These are phyloP conservation scores for Melanogrammus aeglefinus DNA, from an alignment of 2,797 vertebrate genomes.

Conservation along the genomic window DNA sequence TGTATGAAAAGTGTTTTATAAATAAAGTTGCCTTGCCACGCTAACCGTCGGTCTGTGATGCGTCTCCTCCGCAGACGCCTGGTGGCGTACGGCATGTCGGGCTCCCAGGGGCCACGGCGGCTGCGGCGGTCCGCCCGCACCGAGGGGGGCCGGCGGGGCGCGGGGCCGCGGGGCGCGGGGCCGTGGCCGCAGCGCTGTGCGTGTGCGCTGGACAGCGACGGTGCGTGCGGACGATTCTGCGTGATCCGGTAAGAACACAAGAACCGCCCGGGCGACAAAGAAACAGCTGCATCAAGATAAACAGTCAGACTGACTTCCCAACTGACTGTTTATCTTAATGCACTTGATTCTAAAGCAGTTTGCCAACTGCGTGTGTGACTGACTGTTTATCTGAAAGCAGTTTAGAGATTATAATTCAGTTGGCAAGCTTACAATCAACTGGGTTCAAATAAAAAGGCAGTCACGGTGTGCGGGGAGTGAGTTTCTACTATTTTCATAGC, in stretches of 20 bases:
- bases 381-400: too few species aligned
- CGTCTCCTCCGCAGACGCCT: slow-evolving; percentile 73
- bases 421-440: too few species aligned
- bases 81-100: slow-evolving; percentile 89
- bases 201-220: slow-evolving; percentile 51
- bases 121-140: slow-evolving; percentile 66
- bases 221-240: slow-evolving; percentile 66
- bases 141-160: background rate
- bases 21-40: background rate
- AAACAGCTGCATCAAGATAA: too few species aligned
- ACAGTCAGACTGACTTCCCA: too few species aligned
- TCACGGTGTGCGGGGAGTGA: background rate
- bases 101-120: slow-evolving; percentile 77
- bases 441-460: too few species aligned
- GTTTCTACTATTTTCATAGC: background rate
- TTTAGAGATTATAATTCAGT: too few species aligned
- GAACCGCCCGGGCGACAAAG: too few species aligned
- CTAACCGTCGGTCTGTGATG: background rate
- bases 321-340: too few species aligned
- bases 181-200: slow-evolving; percentile 51
- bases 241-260: slow-evolving; percentile 51
- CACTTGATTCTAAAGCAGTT: too few species aligned
- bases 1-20: too few species aligned
- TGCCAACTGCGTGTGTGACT: too few species aligned
- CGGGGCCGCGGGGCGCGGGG: background rate